These are phyloP conservation scores for Campylomormyrus tamandua DNA, from an alignment of 2,113 vertebrate genomes.

Conservation along the genomic window DNA sequence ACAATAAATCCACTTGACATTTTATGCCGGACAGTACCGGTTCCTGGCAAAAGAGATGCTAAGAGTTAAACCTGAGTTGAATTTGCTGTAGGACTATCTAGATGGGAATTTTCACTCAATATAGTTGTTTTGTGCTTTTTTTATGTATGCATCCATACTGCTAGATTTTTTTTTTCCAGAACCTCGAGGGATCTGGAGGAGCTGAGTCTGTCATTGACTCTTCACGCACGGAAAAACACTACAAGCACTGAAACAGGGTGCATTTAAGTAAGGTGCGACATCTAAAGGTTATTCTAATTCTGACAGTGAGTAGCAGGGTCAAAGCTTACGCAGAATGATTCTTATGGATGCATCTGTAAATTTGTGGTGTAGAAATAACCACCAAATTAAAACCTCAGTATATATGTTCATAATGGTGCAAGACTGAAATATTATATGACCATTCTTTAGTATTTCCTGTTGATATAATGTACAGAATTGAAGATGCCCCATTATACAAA, in stretches of 20 bases:
- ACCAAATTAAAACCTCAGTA: neutral
- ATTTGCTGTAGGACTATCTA: neutral
- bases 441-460: neutral
- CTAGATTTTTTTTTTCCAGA: neutral
- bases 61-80: neutral
- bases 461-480: neutral
- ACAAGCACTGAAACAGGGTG: neutral
- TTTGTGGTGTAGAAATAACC: neutral
- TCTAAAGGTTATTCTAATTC: neutral
- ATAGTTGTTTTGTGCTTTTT: neutral
- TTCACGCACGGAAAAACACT: neutral
- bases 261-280: neutral
- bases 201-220: neutral
- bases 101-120: neutral
- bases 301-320: neutral
- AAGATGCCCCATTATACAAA: neutral
- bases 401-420: neutral
- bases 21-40: neutral
- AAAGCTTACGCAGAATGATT: neutral
- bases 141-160: neutral
- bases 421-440: neutral
- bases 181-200: neutral
- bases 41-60: neutral
- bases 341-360: neutral
- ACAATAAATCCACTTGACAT: constrained; percentile 1